Conservation (phyloP, 2,888 invertebrate species). For the Acholoe squamosa region DNA sequence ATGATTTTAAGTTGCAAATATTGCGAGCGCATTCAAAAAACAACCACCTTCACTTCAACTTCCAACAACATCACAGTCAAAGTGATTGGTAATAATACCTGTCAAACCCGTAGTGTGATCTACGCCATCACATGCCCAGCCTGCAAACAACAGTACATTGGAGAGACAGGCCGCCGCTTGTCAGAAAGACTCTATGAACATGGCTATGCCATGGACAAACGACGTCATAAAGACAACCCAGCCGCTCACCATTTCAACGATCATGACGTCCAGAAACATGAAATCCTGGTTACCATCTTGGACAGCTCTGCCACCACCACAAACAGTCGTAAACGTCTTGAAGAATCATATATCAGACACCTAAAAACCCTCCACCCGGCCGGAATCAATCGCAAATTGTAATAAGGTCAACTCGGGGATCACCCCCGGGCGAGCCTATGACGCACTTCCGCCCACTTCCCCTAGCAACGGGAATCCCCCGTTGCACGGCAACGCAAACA, state of each 20-base stretch:
- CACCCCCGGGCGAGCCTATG: background rate
- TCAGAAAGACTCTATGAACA: background rate
- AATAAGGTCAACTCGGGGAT: too few relatives aligned
- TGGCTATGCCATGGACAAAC: background rate
- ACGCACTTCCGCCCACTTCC: background rate
- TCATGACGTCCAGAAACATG: background rate
- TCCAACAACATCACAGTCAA: background rate
- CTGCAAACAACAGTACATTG: background rate
- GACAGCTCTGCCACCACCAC: background rate
- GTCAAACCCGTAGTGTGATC: background rate
- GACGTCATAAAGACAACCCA: background rate
- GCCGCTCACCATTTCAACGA: background rate
- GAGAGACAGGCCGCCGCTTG: background rate
- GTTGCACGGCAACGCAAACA: background rate
- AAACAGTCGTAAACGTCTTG: background rate
- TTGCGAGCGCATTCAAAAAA: background rate
- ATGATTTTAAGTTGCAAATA: background rate
- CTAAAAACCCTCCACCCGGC: background rate
- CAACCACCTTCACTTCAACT: background rate
- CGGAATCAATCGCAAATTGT: background rate
- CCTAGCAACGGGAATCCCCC: background rate
- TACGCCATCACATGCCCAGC: background rate
- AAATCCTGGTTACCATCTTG: background rate
- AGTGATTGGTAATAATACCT: background rate
- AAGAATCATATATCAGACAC: background rate